Evolutionary conservation across 2,113 vertebrate genomes (phyloP).

Genomic region (Salvelinus fontinalis): DNA sequence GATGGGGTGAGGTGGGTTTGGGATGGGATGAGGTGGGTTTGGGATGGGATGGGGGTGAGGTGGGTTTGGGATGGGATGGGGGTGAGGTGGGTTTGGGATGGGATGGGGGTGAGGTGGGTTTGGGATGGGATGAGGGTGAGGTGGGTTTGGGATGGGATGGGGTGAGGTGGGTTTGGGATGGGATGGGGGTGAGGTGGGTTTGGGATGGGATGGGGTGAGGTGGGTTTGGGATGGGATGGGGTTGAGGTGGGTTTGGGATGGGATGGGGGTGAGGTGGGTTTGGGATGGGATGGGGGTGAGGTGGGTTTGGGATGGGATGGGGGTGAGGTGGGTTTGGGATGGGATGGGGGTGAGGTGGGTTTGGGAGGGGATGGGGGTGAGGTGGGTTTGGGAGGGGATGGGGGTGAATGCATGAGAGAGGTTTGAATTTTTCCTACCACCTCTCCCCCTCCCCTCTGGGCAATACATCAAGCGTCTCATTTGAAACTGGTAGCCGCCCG

Average conservation of each 20-base stretch:
- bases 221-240: no score
- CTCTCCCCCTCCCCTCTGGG: neutral
- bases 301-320: constrained; percentile 15
- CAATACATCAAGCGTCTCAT: no score
- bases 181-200: constrained; percentile 19
- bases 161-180: constrained; percentile 16
- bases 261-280: constrained; percentile 19
- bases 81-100: constrained; percentile 17
- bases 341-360: constrained; percentile 19
- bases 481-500: no score
- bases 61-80: constrained; percentile 17
- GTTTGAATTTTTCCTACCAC: neutral
- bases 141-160: no score
- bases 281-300: constrained; percentile 8
- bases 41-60: constrained; percentile 7
- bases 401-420: constrained; percentile 14
- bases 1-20: constrained; percentile 22
- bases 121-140: constrained; percentile 8
- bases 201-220: constrained; percentile 9
- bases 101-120: constrained; percentile 19
- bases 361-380: neutral
- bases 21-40: constrained; percentile 13
- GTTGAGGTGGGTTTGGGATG: constrained; percentile 16
- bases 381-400: constrained; percentile 13
- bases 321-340: constrained; percentile 20